These are phyloP conservation scores for Centropyge bicolor DNA, from an alignment of 2,797 vertebrate genomes.

Conservation along the genomic window DNA sequence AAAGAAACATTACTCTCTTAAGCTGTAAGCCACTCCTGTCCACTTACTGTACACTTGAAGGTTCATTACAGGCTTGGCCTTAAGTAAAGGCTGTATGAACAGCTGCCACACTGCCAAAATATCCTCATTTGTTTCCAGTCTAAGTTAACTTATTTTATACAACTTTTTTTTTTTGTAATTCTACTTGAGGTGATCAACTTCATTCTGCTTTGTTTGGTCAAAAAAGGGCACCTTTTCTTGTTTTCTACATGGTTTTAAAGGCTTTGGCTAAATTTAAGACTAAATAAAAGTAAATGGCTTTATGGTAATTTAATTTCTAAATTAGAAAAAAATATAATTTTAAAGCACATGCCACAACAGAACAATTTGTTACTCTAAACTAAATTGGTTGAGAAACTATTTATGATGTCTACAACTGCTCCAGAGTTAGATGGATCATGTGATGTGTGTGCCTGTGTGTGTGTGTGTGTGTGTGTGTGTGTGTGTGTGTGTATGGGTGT, in stretches of 20 bases:
- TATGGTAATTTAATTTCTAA: background rate
- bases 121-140: conserved; percentile 46
- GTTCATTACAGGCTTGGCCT: conserved; percentile 70
- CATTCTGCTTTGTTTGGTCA: background rate
- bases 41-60: conserved; percentile 78
- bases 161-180: background rate
- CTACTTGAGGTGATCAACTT: background rate
- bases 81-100: conserved; percentile 65
- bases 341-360: background rate
- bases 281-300: background rate
- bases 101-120: conserved; percentile 67
- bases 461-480: background rate
- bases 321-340: background rate
- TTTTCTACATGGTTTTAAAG: background rate
- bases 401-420: background rate
- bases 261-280: background rate
- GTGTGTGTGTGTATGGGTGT: conserved; percentile 6
- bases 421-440: background rate
- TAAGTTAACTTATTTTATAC: conserved; percentile 13
- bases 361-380: background rate
- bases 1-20: conserved; percentile 67
- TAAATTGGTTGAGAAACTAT: conserved; percentile 2
- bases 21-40: conserved; percentile 71
- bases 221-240: background rate
- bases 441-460: background rate